Conservation (phyloP, 1,140 invertebrate genomes). For the Coboldia fuscipes region DNA sequence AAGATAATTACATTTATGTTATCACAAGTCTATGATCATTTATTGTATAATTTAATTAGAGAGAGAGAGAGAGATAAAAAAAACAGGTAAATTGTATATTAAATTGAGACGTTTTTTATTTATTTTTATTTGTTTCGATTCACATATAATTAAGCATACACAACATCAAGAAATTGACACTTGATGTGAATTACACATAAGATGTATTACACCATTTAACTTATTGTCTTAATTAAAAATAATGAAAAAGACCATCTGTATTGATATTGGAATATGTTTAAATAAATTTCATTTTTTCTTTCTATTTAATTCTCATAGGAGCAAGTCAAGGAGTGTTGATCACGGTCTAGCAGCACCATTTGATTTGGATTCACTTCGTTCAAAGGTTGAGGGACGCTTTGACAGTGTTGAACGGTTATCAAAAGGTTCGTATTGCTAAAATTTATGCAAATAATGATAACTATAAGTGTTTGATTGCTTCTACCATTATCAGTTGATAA, state of each 20-base stretch:
- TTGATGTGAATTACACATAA: neutral
- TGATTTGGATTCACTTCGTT: constrained; percentile 57
- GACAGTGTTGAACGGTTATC: constrained; percentile 47
- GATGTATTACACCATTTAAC: neutral
- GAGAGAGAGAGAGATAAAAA: too few relatives aligned
- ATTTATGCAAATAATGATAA: too few relatives aligned
- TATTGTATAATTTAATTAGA: too few relatives aligned
- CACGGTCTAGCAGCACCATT: constrained; percentile 63
- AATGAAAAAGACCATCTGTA: too few relatives aligned
- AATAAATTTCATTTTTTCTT: constrained; percentile 4
- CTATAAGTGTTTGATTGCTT: too few relatives aligned
- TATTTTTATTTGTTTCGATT: constrained; percentile 4
- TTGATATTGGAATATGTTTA: neutral
- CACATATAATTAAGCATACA: neutral
- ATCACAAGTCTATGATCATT: too few relatives aligned
- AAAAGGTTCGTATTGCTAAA: constrained; percentile 15
- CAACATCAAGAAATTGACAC: neutral
- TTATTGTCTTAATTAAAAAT: too few relatives aligned
- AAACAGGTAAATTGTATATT: too few relatives aligned
- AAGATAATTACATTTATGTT: too few relatives aligned
- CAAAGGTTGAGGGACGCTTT: constrained; percentile 61
- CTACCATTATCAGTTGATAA: too few relatives aligned
- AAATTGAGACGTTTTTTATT: constrained; percentile 5
- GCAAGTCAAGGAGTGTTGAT: constrained; percentile 71
- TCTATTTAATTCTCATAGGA: constrained; percentile 35